phyloP scores from a whole-genome alignment of 2,888 invertebrate species.

The Caenorhabditis angaria region DNA sequence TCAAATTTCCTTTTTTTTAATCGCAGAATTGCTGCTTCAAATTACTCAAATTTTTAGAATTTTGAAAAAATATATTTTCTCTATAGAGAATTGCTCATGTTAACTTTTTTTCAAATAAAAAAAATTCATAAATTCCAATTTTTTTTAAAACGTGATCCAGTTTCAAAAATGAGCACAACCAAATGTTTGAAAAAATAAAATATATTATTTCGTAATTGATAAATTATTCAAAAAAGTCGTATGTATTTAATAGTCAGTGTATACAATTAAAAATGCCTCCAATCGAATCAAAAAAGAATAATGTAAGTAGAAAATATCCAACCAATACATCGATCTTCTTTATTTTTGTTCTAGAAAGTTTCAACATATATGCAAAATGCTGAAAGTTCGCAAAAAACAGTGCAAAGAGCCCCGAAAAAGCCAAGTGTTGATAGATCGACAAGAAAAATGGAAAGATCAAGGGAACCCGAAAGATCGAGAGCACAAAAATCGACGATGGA shows the following conservation, averaged over 20 bases:
- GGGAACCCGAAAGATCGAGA: neutral
- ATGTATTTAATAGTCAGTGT: constrained; percentile 2
- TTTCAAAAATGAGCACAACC: too few relatives aligned
- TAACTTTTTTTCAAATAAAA: too few relatives aligned
- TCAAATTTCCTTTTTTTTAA: too few relatives aligned
- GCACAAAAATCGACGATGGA: neutral
- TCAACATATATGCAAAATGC: neutral
- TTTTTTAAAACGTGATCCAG: too few relatives aligned
- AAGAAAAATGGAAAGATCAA: neutral
- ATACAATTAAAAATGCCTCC: neutral
- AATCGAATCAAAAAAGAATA: neutral
- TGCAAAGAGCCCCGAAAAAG: neutral
- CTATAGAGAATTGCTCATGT: too few relatives aligned
- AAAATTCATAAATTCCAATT: too few relatives aligned
- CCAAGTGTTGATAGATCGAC: neutral
- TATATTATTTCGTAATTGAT: neutral
- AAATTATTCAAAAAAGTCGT: neutral
- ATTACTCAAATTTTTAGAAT: too few relatives aligned
- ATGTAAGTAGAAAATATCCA: neutral
- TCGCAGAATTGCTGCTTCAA: too few relatives aligned
- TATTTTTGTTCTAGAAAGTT: neutral
- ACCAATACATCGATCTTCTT: neutral
- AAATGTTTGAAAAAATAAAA: too few relatives aligned
- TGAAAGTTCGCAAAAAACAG: neutral
- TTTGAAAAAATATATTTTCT: too few relatives aligned